Percentiles rank a stretch among this genome's conserved stretches.
phyloP scores from a whole-genome alignment of 2,113 vertebrate genomes.

The Columba janthina region DNA sequence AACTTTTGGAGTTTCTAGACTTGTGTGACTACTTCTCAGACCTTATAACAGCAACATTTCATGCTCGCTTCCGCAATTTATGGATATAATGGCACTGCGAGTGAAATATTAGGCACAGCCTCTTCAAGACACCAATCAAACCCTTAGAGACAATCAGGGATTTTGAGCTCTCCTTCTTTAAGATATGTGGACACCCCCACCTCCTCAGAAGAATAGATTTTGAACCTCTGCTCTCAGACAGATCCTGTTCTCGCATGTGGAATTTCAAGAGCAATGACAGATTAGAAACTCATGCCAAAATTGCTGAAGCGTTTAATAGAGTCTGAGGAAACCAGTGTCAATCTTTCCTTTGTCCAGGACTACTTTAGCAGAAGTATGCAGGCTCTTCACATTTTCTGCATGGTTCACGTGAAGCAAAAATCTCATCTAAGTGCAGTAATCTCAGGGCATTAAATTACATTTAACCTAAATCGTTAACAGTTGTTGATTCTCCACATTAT shows the following conservation, averaged over 20 bases:
- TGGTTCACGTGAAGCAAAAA: slow-evolving; percentile 13
- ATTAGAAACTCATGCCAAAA: slow-evolving; percentile 49
- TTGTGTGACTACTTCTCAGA: background rate
- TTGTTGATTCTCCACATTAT: slow-evolving; percentile 30
- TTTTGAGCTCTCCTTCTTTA: background rate
- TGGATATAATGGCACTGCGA: background rate
- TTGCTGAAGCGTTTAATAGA: slow-evolving; percentile 17
- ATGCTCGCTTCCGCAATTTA: accelerated
- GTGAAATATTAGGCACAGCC: background rate
- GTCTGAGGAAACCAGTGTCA: slow-evolving; percentile 31
- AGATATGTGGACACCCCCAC: background rate
- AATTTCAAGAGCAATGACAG: slow-evolving; percentile 31
- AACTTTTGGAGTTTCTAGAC: slow-evolving; percentile 4
- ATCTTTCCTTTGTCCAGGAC: slow-evolving; percentile 44
- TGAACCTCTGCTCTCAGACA: slow-evolving; percentile 1
- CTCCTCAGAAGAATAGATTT: background rate
- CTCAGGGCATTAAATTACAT: background rate
- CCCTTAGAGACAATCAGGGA: background rate
- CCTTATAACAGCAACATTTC: background rate
- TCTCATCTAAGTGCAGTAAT: slow-evolving; percentile 5
- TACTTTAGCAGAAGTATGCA: slow-evolving; percentile 27
- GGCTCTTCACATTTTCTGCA: slow-evolving; percentile 1
- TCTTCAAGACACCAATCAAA: background rate
- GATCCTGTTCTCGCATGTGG: background rate
- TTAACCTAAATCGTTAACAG: slow-evolving; percentile 40